Percentiles rank a stretch among this genome's conserved stretches.
Conservation (phyloP, 2,113 vertebrate species). For the Martes martes region DNA sequence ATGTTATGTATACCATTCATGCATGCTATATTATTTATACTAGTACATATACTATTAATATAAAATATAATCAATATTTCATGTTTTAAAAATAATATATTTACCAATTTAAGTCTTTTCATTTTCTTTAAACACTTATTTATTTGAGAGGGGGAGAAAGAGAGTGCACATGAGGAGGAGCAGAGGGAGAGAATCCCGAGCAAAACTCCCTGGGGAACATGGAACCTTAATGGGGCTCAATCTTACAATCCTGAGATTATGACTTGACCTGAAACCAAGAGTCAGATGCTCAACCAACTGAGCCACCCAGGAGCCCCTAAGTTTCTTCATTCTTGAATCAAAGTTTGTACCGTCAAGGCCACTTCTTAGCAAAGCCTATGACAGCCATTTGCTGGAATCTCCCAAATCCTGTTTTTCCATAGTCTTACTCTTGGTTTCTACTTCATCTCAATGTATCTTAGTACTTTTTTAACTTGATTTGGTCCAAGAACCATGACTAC, state of each 20-base stretch:
- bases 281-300: not conserved
- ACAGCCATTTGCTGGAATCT: not conserved
- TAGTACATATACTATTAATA: not conserved
- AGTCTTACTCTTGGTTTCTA: not conserved
- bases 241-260: not conserved
- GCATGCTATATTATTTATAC: not conserved
- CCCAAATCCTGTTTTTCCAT: not conserved
- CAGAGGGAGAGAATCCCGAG: not conserved
- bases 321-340: not conserved
- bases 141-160: not conserved
- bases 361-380: not conserved
- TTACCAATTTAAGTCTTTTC: not conserved
- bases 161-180: not conserved
- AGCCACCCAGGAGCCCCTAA: not conserved
- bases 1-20: not conserved
- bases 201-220: not conserved
- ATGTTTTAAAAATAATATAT: not conserved
- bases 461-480: not conserved
- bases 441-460: not conserved
- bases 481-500: not conserved
- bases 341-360: not conserved
- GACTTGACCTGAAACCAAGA: not conserved
- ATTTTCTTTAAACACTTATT: not conserved
- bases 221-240: not conserved
- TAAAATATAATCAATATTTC: not conserved